Percentiles rank a stretch among this genome's conserved stretches.
Conservation (phyloP, 2,797 vertebrate genomes). For the Threskiornis aethiopicus region DNA sequence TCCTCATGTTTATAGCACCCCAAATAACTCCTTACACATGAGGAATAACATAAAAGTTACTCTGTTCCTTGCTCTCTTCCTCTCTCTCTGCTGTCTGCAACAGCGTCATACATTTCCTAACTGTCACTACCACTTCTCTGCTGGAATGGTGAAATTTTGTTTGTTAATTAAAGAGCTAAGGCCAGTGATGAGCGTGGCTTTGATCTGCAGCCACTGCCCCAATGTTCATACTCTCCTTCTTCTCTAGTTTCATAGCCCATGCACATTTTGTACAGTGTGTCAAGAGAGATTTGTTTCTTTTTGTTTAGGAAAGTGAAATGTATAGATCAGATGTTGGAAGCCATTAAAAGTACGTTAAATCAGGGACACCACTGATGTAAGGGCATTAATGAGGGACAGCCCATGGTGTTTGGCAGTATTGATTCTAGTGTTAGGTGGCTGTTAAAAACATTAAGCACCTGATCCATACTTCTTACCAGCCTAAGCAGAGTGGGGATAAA, state of each 20-base stretch:
- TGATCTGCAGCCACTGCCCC: not conserved
- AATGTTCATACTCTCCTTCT: not conserved
- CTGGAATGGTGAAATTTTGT: not conserved
- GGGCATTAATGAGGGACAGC: constrained; percentile 49
- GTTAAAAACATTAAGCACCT: constrained; percentile 62
- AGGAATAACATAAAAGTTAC: not conserved
- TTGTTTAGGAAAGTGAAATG: constrained; percentile 44
- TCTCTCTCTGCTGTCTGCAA: not conserved
- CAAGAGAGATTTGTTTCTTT: constrained; percentile 40
- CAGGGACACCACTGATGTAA: constrained; percentile 27
- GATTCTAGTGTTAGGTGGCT: constrained; percentile 56
- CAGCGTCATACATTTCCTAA: not conserved
- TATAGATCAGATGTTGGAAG: constrained; percentile 62
- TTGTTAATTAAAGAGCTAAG: not conserved
- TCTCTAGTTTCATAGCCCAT: not conserved
- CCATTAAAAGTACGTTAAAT: constrained; percentile 58
- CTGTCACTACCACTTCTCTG: not conserved
- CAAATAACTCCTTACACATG: not conserved
- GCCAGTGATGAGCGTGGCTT: not conserved
- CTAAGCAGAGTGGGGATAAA: constrained; percentile 28
- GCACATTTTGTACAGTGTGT: not conserved
- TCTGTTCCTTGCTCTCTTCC: not conserved
- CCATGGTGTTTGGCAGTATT: constrained; percentile 25
- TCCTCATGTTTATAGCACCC: not conserved
- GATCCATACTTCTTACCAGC: constrained; percentile 53